These are phyloP conservation scores for Stomatorhinus ivindoensis DNA, from an alignment of 2,113 vertebrate genomes.

Conservation along the genomic window DNA sequence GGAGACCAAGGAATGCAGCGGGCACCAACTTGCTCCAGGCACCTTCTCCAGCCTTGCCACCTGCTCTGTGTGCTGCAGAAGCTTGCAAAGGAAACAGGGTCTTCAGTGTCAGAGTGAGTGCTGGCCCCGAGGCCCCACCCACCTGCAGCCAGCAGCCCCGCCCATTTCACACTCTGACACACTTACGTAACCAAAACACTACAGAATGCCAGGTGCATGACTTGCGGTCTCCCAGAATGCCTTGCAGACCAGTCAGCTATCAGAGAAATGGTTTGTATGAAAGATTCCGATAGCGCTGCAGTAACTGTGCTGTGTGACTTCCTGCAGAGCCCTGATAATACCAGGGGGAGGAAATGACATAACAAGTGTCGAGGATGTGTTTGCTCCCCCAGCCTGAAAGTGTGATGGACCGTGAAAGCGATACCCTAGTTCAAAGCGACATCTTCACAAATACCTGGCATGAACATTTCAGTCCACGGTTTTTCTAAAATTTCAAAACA, in stretches of 20 bases:
- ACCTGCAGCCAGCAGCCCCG: background rate
- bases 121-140: background rate
- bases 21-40: constrained; percentile 71
- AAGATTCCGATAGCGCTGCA: background rate
- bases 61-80: constrained; percentile 81
- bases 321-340: background rate
- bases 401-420: background rate
- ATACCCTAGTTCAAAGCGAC: background rate
- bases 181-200: background rate
- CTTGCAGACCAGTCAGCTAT: background rate
- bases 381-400: background rate
- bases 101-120: constrained; percentile 89
- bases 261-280: background rate
- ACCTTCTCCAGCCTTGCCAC: constrained; percentile 68
- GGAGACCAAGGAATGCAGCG: constrained; percentile 52
- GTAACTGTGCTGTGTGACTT: background rate
- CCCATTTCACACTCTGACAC: background rate
- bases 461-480: background rate
- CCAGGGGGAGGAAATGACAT: background rate
- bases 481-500: background rate
- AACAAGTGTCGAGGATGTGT: background rate
- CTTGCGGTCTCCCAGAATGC: background rate
- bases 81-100: constrained; percentile 72
- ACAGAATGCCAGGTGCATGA: background rate
- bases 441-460: background rate